A percentile compares a stretch with the other conserved stretches of the same genome.
Conservation (phyloP, 1,140 invertebrate genomes). For the Campodea augens region DNA sequence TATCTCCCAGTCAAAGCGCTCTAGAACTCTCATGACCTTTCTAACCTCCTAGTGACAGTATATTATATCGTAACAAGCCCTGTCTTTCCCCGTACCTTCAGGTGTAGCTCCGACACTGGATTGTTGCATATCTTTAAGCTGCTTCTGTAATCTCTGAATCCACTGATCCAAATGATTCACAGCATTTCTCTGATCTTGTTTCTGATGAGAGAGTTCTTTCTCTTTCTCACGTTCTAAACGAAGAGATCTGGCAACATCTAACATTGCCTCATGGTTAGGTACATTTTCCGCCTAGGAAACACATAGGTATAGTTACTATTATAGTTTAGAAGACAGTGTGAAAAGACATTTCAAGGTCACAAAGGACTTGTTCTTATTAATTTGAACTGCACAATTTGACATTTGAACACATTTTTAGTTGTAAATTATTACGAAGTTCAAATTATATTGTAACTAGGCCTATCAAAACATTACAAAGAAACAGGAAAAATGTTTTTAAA, state of each 20-base stretch:
- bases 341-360: no score
- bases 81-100: constrained; percentile 26
- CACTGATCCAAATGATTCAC: constrained; percentile 33
- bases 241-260: constrained; percentile 45
- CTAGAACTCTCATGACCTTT: no score
- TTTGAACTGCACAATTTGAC: no score
- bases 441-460: neutral
- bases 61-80: constrained; percentile 10
- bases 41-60: no score
- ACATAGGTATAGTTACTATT: constrained; percentile 3
- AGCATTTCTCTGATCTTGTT: constrained; percentile 32
- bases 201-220: constrained; percentile 41
- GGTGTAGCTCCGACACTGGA: constrained; percentile 32
- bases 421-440: no score
- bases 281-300: constrained; percentile 27
- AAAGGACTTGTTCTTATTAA: no score
- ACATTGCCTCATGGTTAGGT: constrained; percentile 30
- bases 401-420: no score
- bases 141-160: constrained; percentile 30
- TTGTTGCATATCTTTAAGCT: constrained; percentile 33
- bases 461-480: constrained; percentile 1
- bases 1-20: no score
- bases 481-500: no score
- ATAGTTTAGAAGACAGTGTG: neutral
- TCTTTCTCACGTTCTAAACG: constrained; percentile 50